A percentile compares a stretch with the other conserved stretches of the same genome.
phyloP scores from a whole-genome alignment of 2,888 invertebrate species.

The Conus canariensis region DNA sequence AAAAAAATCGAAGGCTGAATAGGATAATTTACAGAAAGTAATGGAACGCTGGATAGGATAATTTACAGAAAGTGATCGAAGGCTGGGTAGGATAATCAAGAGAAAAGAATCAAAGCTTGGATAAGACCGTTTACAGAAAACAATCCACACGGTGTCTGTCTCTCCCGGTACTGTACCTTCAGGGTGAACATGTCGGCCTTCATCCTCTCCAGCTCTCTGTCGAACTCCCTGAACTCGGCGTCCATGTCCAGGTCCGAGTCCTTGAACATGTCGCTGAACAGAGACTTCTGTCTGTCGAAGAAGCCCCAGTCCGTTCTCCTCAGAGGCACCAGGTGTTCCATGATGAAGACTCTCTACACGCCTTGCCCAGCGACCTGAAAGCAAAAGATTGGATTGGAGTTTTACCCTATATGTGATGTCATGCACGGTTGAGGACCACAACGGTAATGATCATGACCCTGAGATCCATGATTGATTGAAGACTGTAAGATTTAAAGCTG shows the following conservation, averaged over 20 bases:
- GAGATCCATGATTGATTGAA: background rate
- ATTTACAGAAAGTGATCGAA: too few relatives aligned
- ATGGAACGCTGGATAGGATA: too few relatives aligned
- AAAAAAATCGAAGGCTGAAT: too few relatives aligned
- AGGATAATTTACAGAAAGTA: too few relatives aligned
- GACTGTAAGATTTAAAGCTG: too few relatives aligned
- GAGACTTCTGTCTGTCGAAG: conserved; percentile 58
- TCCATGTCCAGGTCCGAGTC: conserved; percentile 51
- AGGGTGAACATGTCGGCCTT: conserved; percentile 60
- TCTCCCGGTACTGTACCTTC: background rate
- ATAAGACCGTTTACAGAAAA: too few relatives aligned
- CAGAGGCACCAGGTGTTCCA: conserved; percentile 56
- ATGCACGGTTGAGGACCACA: background rate
- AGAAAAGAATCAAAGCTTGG: too few relatives aligned
- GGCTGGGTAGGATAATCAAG: too few relatives aligned
- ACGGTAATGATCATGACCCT: background rate
- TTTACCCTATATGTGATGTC: background rate
- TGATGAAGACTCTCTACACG: background rate
- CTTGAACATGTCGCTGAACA: conserved; percentile 53
- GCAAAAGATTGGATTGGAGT: too few relatives aligned
- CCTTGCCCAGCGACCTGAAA: background rate
- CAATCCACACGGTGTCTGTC: too few relatives aligned
- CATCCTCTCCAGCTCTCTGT: conserved; percentile 61
- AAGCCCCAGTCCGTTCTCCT: conserved; percentile 55
- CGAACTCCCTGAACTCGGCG: conserved; percentile 57